Base-by-base conservation (phyloP, 2,888 invertebrate genomes). In the Caenorhabditis doughertyi region DNA sequence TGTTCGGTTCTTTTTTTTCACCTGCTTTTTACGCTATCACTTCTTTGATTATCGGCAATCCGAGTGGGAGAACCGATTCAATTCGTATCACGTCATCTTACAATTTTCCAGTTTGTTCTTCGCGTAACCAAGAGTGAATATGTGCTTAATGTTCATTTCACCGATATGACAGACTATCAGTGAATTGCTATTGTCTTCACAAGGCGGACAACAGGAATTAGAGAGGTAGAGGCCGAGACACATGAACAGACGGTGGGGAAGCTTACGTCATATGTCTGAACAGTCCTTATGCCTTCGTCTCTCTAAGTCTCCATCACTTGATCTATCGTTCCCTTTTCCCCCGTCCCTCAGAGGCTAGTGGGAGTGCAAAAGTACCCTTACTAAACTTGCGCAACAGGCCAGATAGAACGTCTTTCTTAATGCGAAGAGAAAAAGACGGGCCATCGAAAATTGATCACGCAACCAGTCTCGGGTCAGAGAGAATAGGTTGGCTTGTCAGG, bases 211-310 rank as follows among this genome's bases (percentile, higher is more conserved):
- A 42, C 21, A 18, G 8, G 44, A 42, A 42, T 27, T 35, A n/a
- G 25, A 25, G 44, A 44, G n/a, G 71, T 21, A 39, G 18, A 7
- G 23, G 51, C 27, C 1, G 27, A 44, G 73, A 73, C 44, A 55
- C 5, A 35, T 7, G 62, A 42, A 27, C 35, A 55, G 23, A 47
- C 27, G 32, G 67, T 35, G 11, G 35, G 42, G 29, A 72, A 47
- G 76, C 56, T 76, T 76, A 29, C 76, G 76, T 76, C 76, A 76
- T 51, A 55, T 18, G 58, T 65, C 29, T 60, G 76, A 68, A 76
- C 60, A 76, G 68, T 49, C 55, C 39, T 39, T n/a, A 13, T 56
- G 21, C 51, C 27, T 39, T 68, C 58, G 74, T 58, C 67, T 76
- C 76, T 74, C n/a, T 18, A n/a, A 27, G 32, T 49, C 25, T 27